Evolutionary conservation across 1,140 invertebrate genomes (phyloP), one percentile per base, ranked within the genome.

Genomic region (Scaptomyza graminum): DNA sequence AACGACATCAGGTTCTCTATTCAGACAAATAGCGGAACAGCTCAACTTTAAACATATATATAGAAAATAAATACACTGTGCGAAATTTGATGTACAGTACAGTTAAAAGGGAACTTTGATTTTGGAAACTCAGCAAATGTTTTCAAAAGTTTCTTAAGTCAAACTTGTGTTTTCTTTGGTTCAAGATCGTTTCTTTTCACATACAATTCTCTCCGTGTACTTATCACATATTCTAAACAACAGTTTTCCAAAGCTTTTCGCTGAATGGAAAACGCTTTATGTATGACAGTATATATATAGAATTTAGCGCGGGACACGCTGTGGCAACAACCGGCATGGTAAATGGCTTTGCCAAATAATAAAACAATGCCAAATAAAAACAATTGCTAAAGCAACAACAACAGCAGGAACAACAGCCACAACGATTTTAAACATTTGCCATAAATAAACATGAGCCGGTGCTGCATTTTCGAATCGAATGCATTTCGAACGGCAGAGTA

Each of bases 391-490:
- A 81, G 77, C 61, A 60, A 2, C 18, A 22, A 22, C 18, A 67
- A 22, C 63, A 81, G 76, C 31, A 34, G 1, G 0, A 1, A 22
- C 18, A 31, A 28, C 2, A 7, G 12, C 37, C 12, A 22, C 18
- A 3, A n/a, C 37, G 1, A 8, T 83, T 78, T 78, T 72, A 76
- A 79, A 78, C 82, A 87, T 87, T 85, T 72, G 74, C 83, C 70
- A 85, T 85, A 85, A 85, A 85, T 85, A 85, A 85, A 85, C 83
- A 87, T 78, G 79, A 87, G 68, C 57, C 69, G 81, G 81, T 80
- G 49, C 28, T 22, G 18, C 18, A 22, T 22, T 22, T 22, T 22
- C 18, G 18, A n/a, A n/a, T 5, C 28, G 28, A 31, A 31, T 31
- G 63, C 54, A 67, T n/a, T n/a, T 50, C 22, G 41, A 39, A 39